phyloP scores from a whole-genome alignment of 2,797 vertebrate genomes.

The Urophycis tenuis region DNA sequence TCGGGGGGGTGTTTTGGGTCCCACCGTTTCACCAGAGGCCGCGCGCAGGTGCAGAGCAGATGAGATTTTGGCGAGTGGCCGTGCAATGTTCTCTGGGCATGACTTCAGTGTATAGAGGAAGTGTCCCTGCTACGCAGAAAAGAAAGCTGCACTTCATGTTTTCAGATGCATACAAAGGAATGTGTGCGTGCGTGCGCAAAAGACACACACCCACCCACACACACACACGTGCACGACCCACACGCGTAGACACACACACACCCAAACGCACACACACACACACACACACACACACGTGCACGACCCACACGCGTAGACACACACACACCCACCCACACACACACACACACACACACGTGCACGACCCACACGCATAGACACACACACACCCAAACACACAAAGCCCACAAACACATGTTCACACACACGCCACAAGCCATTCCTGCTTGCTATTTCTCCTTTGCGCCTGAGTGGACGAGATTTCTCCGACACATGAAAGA shows the following conservation, averaged over 20 bases:
- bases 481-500: constrained; percentile 23
- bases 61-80: neutral
- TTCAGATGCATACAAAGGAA: neutral
- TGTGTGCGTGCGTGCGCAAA: neutral
- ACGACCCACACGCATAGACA: neutral
- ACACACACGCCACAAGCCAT: neutral
- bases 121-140: constrained; percentile 30
- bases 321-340: no score
- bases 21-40: constrained; percentile 15
- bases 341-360: no score
- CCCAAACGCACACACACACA: no score
- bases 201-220: constrained; percentile 4
- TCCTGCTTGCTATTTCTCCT: neutral
- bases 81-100: constrained; percentile 32
- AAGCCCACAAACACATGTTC: neutral
- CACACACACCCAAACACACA: neutral
- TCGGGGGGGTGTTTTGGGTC: constrained; percentile 13
- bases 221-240: no score
- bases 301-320: no score
- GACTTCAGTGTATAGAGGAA: constrained; percentile 25
- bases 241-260: neutral
- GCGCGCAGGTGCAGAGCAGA: constrained; percentile 38
- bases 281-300: no score
- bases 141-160: constrained; percentile 50
- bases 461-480: neutral